Evolutionary conservation across 2,888 invertebrate genomes (phyloP).

Genomic region (Eupelmus urozonus): DNA sequence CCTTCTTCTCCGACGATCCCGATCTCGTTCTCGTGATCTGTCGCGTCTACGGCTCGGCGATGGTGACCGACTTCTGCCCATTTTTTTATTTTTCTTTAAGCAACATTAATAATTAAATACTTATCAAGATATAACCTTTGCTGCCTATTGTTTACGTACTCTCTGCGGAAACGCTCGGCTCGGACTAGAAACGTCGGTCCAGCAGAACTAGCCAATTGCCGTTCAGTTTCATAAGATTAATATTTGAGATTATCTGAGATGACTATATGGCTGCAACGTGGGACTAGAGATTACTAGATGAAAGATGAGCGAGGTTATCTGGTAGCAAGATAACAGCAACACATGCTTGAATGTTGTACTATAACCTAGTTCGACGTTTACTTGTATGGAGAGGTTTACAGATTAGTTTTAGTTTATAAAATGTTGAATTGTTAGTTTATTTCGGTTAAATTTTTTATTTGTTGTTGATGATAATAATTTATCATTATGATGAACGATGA

Average conservation of each 20-base stretch:
- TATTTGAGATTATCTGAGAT: too few species aligned
- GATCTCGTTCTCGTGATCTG: constrained; percentile 78
- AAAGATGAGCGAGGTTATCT: too few species aligned
- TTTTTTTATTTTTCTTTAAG: constrained; percentile 62
- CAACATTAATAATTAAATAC: background rate
- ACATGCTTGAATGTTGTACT: constrained; percentile 8
- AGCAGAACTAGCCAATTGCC: too few species aligned
- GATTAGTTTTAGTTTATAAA: constrained; percentile 12
- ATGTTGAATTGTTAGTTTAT: constrained; percentile 3
- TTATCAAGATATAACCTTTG: background rate
- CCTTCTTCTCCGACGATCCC: constrained; percentile 78
- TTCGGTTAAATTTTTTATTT: constrained; percentile 16
- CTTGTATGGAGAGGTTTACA: background rate
- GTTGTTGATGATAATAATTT: background rate
- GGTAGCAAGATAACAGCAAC: constrained; percentile 18
- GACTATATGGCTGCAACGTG: too few species aligned
- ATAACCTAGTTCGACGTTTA: constrained; percentile 22
- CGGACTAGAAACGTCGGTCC: too few species aligned
- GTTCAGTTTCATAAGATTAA: too few species aligned
- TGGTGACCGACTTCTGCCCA: constrained; percentile 81
- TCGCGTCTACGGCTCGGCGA: constrained; percentile 79
- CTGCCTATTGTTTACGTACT: constrained; percentile 7
- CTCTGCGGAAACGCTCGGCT: too few species aligned
- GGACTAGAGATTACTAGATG: too few species aligned
- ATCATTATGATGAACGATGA: constrained; percentile 37